Evolutionary conservation across 2,113 vertebrate genomes (phyloP).

Genomic region (Muscicapa adusta): DNA sequence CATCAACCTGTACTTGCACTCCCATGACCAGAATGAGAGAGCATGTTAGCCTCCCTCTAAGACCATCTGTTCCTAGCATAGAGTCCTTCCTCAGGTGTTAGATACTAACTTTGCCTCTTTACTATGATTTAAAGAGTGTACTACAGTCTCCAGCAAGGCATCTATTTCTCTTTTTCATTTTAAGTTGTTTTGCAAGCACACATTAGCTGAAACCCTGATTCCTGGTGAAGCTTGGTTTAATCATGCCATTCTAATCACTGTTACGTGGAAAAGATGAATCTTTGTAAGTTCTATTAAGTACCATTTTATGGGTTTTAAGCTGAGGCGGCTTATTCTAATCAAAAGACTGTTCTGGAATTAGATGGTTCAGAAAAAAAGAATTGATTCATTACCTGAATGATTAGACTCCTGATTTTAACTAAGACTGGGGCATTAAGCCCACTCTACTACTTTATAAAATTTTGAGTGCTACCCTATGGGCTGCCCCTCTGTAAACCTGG

Average conservation of each 20-base stretch:
- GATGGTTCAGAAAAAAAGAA: neutral
- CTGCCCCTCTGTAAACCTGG: neutral
- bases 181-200: neutral
- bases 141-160: neutral
- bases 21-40: neutral
- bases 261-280: neutral
- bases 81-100: slow-evolving; percentile 23
- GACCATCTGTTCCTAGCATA: slow-evolving; percentile 47
- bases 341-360: neutral
- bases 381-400: neutral
- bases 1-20: slow-evolving; percentile 21
- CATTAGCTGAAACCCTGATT: neutral
- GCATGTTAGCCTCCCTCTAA: slow-evolving; percentile 46
- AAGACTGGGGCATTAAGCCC: neutral
- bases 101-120: neutral
- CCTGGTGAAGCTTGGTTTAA: neutral
- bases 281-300: neutral
- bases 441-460: neutral
- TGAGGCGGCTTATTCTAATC: neutral
- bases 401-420: neutral
- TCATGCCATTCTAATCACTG: neutral
- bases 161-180: neutral
- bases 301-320: neutral
- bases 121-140: neutral
- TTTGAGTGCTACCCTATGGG: neutral